phyloP scores from a whole-genome alignment of 2,797 vertebrate genomes.

The Bradypodion ventrale region DNA sequence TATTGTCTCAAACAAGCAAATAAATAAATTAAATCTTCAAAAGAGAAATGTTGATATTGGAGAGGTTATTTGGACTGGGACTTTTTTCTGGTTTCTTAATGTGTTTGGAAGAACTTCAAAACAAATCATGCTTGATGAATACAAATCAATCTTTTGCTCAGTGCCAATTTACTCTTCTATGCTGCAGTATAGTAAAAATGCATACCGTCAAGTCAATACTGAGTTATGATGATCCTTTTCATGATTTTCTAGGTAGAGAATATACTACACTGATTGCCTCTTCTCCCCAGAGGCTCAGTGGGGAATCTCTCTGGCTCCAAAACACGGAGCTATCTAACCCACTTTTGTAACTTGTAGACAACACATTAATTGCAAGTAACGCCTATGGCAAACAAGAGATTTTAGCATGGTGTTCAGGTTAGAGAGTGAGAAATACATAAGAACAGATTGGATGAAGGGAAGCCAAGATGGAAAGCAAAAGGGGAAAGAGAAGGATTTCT shows the following conservation, averaged over 20 bases:
- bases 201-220: too few relatives aligned
- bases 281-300: too few relatives aligned
- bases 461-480: neutral
- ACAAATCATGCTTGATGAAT: constrained; percentile 66
- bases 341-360: too few relatives aligned
- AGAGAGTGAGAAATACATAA: constrained; percentile 52
- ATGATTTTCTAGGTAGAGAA: too few relatives aligned
- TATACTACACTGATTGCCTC: too few relatives aligned
- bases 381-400: constrained; percentile 60
- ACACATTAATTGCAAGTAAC: constrained; percentile 71
- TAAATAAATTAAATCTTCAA: neutral
- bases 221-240: too few relatives aligned
- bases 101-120: constrained; percentile 48
- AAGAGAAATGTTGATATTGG: neutral
- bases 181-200: too few relatives aligned
- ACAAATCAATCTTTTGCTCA: constrained; percentile 65
- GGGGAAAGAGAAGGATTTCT: constrained; percentile 44
- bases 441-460: constrained; percentile 45
- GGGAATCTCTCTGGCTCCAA: too few relatives aligned
- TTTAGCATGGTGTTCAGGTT: constrained; percentile 62
- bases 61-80: neutral
- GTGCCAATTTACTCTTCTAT: constrained; percentile 70
- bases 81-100: neutral
- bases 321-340: too few relatives aligned
- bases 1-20: too few relatives aligned